A percentile compares a stretch with the other conserved stretches of the same genome.
Conservation (phyloP, 2,888 invertebrate genomes). For the Serripes groenlandicus region DNA sequence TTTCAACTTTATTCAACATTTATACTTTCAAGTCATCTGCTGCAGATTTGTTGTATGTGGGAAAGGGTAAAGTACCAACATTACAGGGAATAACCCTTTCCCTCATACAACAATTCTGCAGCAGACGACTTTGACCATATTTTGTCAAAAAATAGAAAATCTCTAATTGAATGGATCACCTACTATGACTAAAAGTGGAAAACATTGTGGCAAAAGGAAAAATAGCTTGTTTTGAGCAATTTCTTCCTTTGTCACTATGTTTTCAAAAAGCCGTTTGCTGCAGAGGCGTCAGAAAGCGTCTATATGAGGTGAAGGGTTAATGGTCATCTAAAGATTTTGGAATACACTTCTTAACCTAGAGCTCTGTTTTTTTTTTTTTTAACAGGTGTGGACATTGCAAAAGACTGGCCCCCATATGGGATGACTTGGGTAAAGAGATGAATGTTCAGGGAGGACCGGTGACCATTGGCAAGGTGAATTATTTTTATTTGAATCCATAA, state of each 20-base stretch:
- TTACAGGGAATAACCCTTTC: too few species aligned
- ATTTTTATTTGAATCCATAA: not conserved
- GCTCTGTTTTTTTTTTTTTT: not conserved
- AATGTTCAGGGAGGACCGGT: conserved; percentile 79
- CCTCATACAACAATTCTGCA: too few species aligned
- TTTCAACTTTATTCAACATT: too few species aligned
- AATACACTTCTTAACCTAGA: too few species aligned
- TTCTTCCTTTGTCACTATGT: not conserved
- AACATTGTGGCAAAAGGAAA: not conserved
- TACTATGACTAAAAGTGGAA: too few species aligned
- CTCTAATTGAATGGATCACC: too few species aligned
- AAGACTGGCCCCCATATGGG: conserved; percentile 94
- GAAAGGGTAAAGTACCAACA: too few species aligned
- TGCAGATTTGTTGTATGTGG: too few species aligned
- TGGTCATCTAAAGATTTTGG: too few species aligned
- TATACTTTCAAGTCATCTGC: too few species aligned
- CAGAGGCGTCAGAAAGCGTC: not conserved
- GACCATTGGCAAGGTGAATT: conserved; percentile 79
- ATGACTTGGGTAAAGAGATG: conserved; percentile 91
- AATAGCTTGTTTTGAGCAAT: not conserved
- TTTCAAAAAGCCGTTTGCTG: not conserved
- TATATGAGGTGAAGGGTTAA: not conserved
- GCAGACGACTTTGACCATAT: too few species aligned
- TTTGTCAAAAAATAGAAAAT: too few species aligned
- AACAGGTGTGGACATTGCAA: conserved; percentile 94